Percentiles rank a stretch among this genome's conserved stretches.
Conservation (phyloP, 2,113 vertebrate genomes). For the Oryzias celebensis region DNA sequence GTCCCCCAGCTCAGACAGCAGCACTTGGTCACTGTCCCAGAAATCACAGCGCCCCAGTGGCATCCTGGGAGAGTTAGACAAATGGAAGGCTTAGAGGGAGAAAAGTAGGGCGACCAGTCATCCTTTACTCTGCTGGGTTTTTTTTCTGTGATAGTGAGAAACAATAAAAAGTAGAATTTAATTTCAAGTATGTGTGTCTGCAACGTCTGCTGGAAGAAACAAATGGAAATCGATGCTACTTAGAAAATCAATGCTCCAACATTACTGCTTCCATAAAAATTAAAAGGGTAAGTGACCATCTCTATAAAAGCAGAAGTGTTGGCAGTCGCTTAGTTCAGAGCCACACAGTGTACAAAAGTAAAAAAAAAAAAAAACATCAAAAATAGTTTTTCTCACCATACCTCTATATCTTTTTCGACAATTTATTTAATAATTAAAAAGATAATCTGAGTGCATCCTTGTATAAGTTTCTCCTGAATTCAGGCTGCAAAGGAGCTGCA, state of each 20-base stretch:
- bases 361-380: no score
- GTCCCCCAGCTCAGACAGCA: conserved; percentile 78
- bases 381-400: no score
- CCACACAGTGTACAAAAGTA: background rate
- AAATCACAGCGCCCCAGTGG: conserved; percentile 75
- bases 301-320: background rate
- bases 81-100: conserved; percentile 73
- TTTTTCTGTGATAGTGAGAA: conserved; percentile 45
- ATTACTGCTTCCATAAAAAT: background rate
- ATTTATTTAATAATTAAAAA: no score
- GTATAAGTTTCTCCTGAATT: no score
- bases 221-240: conserved; percentile 1
- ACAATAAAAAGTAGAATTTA: conserved; percentile 47
- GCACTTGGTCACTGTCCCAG: conserved; percentile 81
- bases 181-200: conserved; percentile 20
- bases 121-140: conserved; percentile 66
- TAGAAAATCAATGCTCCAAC: background rate
- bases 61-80: conserved; percentile 76
- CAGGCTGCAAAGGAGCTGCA: no score
- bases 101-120: conserved; percentile 79
- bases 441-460: no score
- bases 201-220: conserved; percentile 7
- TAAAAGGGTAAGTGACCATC: background rate
- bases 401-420: no score
- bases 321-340: background rate